Evolutionary conservation across 2,113 vertebrate species (phyloP), one percentile per base, ranked within the genome.

Genomic region (Trematocara stigmaticum): DNA sequence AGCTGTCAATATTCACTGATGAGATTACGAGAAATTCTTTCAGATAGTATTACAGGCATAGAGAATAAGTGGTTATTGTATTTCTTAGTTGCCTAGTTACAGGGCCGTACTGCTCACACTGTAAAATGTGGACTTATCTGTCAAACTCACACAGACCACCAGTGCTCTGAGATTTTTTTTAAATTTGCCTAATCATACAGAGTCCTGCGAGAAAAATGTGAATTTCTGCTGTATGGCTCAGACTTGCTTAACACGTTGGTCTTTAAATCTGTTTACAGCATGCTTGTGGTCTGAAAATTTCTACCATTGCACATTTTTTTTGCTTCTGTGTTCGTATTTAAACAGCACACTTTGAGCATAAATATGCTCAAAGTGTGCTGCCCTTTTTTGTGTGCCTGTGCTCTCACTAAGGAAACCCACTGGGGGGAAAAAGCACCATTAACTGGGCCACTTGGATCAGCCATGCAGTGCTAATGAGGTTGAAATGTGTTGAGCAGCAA

Each of bases 81-180:
- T 94, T 91, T 87, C 85, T 81, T 92, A 23, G 92, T 94, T 94
- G 92, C 93, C 51, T 92, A 38, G 94, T 88, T 93, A 94, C 93
- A 57, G 42, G 13, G 42, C 71, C 12, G 57, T 2, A 31, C 76
- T 38, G 69, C 86, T 87, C 76, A 56, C 9, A 26, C 59, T 81
- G 35, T 88, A 82, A 89, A 83, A 79, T 47, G 29, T 38, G 52
- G 18, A 82, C 87, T 88, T 78, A 83, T 94, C 56, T 64, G 18
- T 78, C 20, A 79, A 83, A 74, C 35, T 20, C 81, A 29, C 56
- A 38, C 16, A 81, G 83, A 38, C 20, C 12, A 9, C 18, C 45
- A 26, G 11, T 7, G 12, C 84, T 59, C 78, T 53, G 61, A 84
- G 64, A 82, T 82, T 86, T 85, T 86, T 85, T 85, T 90, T 85